Base-by-base conservation (phyloP, 2,888 invertebrate genomes). In the Melieria picta region DNA sequence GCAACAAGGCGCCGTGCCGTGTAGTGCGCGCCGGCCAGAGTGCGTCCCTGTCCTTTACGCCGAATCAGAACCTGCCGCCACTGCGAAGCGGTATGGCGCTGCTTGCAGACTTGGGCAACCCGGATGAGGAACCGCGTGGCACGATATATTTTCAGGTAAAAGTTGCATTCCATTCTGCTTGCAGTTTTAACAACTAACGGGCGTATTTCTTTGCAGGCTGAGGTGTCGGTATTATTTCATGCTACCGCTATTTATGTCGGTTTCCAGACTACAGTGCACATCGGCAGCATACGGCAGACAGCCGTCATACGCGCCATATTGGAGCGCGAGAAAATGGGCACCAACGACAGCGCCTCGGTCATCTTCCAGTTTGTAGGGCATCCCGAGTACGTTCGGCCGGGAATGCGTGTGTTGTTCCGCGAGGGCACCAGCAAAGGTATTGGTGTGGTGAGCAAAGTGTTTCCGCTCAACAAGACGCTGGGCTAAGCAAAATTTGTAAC, bases 251-350 rank as follows among this genome's bases (percentile, higher is more conserved):
- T 96, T 73, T 92, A 90, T 75, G 91, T 92, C 5, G 95, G 95
- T 46, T 95, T 94, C 85, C 95, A 95, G 86, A 94, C 96, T 30
- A 98, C 98, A 0, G 94, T 98, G 0, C 97, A 98, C 85, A 95
- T 98, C 66, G 98, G 97, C 0, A 98, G 96, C 80, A 95, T 99
- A 7, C 89, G 98, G 0, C 98, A 98, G 87, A 98, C 98, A 0
- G 98, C 96, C n/a, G 92, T 94, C 7, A 93, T 98, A 63, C 91
- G 93, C 79, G 95, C 91, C 16, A 91, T 92, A 74, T 90, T 91
- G 89, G 89, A 89, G 10, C 83, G 84, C 43, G 86, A 85, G 47
- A 84, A 84, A 71, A 81, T 91, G 1, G 86, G 93, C 52, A 95
- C 95, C 0, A 96, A 97, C 78, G 94, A 96, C 80, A 91, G 91